Evolutionary conservation across 2,888 invertebrate species (phyloP).

Genomic region (Tridacna gigas): DNA sequence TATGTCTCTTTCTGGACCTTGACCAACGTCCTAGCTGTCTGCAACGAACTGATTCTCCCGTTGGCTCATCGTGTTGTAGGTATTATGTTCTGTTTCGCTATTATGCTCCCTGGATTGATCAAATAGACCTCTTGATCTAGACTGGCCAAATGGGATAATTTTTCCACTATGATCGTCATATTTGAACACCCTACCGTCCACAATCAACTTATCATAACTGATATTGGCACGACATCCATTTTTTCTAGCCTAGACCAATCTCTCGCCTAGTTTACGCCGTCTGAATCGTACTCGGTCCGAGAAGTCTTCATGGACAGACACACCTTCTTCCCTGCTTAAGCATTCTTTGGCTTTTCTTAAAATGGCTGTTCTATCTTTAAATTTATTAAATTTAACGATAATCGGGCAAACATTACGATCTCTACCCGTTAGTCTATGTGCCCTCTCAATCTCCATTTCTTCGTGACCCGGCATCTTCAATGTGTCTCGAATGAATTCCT

Average conservation of each 20-base stretch:
- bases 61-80: not conserved
- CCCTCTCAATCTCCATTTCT: not conserved
- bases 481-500: not conserved
- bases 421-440: not conserved
- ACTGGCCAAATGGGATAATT: not conserved
- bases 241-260: not conserved
- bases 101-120: not conserved
- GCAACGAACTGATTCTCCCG: not conserved
- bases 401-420: not conserved
- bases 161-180: not conserved
- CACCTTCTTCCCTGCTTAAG: not conserved
- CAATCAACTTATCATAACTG: not conserved
- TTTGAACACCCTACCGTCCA: not conserved
- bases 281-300: not conserved
- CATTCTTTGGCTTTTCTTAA: not conserved
- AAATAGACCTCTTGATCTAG: not conserved
- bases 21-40: not conserved
- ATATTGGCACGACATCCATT: not conserved
- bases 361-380: not conserved
- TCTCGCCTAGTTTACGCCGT: not conserved
- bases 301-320: not conserved
- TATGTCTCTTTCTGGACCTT: not conserved
- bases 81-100: not conserved
- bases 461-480: not conserved
- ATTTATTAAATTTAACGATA: conserved; percentile 1